Evolutionary conservation across 2,113 vertebrate species (phyloP), one percentile per base, ranked within the genome.

Genomic region (Alligator mississippiensis): DNA sequence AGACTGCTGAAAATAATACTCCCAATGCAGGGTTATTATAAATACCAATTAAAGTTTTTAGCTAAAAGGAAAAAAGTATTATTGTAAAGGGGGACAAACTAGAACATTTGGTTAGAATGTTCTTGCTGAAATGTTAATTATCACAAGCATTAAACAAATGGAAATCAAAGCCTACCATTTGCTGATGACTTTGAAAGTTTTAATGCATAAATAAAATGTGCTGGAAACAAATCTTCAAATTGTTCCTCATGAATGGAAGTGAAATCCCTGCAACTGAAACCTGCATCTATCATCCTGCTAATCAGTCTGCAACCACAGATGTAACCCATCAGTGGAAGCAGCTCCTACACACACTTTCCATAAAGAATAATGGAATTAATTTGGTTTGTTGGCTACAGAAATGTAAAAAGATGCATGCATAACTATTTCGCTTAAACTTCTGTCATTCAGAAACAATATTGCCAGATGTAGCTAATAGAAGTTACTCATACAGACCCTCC

Each of bases 61-160:
- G 83, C 76, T 90, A 91, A 90, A 93, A 88, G 92, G 92, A 60
- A 61, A 84, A 94, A 87, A 85, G 14, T 77, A 83, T 83, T 96
- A 92, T 94, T 96, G 96, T 94, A 95, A 95, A 91, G 81, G 34
- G 85, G 68, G 57, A 88, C 66, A 90, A 95, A 82, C 74, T 27
- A 84, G 87, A 94, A 82, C 91, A 90, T 88, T 95, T 92, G 77
- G 78, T 93, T 85, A 83, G 93, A 92, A 94, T 91, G 85, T 88
- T 95, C 91, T 87, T 64, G 74, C 58, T 92, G 90, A 96, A 90
- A 92, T 94, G 90, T 92, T 96, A 94, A 96, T 96, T 94, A 94
- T 58, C 79, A 89, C n/a, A 83, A 87, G 92, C 90, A 85, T 85
- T 82, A 95, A 95, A 95, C 79, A 95, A 95, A 92, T 38, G 54